Evolutionary conservation across 2,888 invertebrate genomes (phyloP).

Genomic region (Lasiommata megera): DNA sequence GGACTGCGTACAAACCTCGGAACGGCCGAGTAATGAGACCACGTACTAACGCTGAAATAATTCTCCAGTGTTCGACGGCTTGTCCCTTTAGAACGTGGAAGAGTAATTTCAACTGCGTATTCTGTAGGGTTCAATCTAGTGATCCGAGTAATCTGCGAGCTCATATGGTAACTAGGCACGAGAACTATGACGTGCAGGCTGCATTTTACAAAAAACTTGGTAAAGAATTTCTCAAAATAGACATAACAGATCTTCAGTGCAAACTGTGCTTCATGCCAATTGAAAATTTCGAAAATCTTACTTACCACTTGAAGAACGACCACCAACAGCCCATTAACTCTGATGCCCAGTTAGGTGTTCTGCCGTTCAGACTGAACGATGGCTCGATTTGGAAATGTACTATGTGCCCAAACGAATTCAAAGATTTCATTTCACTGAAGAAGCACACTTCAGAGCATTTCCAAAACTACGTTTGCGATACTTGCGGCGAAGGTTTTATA

Average conservation of each 20-base stretch:
- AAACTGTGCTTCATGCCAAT: conserved; percentile 65
- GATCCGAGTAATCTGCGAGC: conserved; percentile 61
- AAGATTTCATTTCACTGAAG: conserved; percentile 67
- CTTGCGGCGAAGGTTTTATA: conserved; percentile 73
- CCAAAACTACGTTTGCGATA: conserved; percentile 73
- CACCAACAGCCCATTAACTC: conserved; percentile 66
- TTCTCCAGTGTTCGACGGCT: conserved; percentile 68
- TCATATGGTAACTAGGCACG: conserved; percentile 60
- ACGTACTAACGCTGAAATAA: conserved; percentile 67
- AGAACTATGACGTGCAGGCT: conserved; percentile 63
- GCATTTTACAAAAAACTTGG: conserved; percentile 74
- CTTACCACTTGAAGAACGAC: conserved; percentile 62
- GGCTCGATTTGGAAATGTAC: conserved; percentile 71
- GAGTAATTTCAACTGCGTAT: conserved; percentile 70
- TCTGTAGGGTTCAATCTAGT: conserved; percentile 66
- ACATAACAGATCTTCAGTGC: conserved; percentile 70
- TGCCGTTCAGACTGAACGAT: conserved; percentile 66
- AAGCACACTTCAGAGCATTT: conserved; percentile 71
- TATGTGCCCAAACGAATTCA: conserved; percentile 68
- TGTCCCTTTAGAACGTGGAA: conserved; percentile 73
- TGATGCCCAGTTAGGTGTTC: conserved; percentile 64
- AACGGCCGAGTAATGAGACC: conserved; percentile 62
- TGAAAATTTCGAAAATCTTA: conserved; percentile 56
- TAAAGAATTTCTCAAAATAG: conserved; percentile 69
- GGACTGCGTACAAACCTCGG: conserved; percentile 65